Evolutionary conservation across 2,797 vertebrate genomes (phyloP).

Genomic region (Tokudaia muenninki): DNA sequence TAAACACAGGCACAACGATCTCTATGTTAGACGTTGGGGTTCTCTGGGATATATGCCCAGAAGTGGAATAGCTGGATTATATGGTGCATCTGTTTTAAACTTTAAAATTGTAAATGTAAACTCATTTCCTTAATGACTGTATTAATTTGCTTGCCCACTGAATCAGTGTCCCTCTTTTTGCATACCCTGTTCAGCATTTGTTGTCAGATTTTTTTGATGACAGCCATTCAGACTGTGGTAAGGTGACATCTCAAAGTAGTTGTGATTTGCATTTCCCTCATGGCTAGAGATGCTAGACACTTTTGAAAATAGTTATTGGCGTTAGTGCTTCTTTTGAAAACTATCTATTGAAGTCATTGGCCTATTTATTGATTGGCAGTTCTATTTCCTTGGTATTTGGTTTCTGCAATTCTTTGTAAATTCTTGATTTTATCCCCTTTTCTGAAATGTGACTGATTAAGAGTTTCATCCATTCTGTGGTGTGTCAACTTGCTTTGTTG

Average conservation of each 20-base stretch:
- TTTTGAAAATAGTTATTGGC: background rate
- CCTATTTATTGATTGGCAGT: background rate
- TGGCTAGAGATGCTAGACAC: background rate
- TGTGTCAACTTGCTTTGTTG: too few relatives aligned
- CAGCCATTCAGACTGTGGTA: background rate
- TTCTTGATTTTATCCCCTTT: background rate
- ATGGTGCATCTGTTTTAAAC: background rate
- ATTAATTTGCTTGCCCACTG: background rate
- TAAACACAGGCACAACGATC: background rate
- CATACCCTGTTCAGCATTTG: background rate
- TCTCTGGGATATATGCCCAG: background rate
- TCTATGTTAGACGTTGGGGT: background rate
- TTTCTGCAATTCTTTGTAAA: background rate
- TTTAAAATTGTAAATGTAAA: background rate
- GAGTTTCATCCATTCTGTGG: background rate
- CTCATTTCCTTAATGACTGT: background rate
- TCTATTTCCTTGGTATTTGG: background rate
- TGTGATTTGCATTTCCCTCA: background rate
- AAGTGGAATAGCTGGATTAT: background rate
- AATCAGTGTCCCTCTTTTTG: background rate
- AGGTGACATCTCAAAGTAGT: background rate
- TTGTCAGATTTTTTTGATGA: background rate
- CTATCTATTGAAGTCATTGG: background rate
- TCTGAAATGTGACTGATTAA: background rate
- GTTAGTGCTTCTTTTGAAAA: background rate